Conservation (phyloP, 2,888 invertebrate species). For the Leptopilina myrica region DNA sequence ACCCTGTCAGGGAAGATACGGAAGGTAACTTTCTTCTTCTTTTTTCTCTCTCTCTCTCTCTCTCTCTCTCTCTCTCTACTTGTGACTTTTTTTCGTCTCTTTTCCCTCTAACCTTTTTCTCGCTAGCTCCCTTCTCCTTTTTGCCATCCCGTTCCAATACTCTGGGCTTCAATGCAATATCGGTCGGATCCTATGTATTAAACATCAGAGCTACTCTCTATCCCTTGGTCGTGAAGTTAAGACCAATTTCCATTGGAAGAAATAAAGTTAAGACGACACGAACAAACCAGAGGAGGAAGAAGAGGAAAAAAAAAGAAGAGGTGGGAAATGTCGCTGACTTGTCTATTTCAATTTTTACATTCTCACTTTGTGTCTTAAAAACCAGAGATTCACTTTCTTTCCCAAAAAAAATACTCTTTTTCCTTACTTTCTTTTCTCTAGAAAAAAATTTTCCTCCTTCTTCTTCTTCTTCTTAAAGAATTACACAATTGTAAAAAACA, state of each 20-base stretch:
- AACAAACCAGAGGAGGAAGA: conserved; percentile 11
- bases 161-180: conserved; percentile 65
- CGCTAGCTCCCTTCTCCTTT: conserved; percentile 2
- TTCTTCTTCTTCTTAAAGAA: too few relatives aligned
- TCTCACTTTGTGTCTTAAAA: conserved; percentile 6
- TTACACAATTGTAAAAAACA: too few relatives aligned
- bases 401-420: not conserved
- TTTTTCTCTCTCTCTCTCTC: conserved; percentile 39
- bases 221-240: conserved; percentile 54
- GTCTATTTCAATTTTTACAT: conserved; percentile 21
- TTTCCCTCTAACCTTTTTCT: not conserved
- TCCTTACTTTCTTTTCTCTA: too few relatives aligned
- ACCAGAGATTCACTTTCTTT: not conserved
- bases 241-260: conserved; percentile 49
- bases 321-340: conserved; percentile 19
- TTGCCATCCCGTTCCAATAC: conserved; percentile 36
- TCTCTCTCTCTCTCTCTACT: conserved; percentile 1
- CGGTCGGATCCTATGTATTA: conserved; percentile 72
- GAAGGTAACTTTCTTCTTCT: conserved; percentile 49
- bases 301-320: too few relatives aligned
- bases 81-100: conserved; percentile 46
- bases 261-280: conserved; percentile 54
- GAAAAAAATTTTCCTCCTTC: too few relatives aligned
- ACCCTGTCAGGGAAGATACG: conserved; percentile 74
- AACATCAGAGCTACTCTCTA: conserved; percentile 66